Conservation (phyloP, 2,113 vertebrate species). For the Opisthocomus hoazin region DNA sequence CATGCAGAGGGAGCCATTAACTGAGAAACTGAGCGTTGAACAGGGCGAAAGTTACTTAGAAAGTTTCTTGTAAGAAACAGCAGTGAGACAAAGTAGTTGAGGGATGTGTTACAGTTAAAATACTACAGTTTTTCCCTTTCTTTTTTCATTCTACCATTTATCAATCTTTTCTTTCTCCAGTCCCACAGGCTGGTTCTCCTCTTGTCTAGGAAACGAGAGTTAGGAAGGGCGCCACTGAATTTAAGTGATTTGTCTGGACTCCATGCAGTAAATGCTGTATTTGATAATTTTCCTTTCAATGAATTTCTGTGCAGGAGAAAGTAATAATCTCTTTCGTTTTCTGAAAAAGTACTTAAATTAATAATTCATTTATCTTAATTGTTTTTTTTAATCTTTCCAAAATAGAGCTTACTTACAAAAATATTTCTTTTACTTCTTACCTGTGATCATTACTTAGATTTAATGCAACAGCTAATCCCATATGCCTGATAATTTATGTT, state of each 20-base stretch:
- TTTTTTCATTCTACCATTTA: not conserved
- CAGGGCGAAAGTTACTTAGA: not conserved
- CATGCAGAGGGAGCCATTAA: not conserved
- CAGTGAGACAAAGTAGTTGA: not conserved
- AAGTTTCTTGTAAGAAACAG: not conserved
- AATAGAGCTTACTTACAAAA: conserved; percentile 5
- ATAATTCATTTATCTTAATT: conserved; percentile 15
- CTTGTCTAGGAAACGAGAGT: not conserved
- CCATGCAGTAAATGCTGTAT: not conserved
- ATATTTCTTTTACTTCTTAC: conserved; percentile 3
- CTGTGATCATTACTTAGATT: not conserved
- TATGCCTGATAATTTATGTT: not conserved
- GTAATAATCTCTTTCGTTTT: not conserved
- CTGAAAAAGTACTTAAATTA: not conserved
- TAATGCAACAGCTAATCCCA: not conserved
- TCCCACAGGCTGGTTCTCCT: not conserved
- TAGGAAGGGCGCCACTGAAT: not conserved
- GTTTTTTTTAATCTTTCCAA: not conserved
- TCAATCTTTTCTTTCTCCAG: not conserved
- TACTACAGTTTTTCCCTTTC: not conserved
- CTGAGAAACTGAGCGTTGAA: not conserved
- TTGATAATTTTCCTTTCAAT: not conserved
- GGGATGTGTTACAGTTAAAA: not conserved
- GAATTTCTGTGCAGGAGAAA: not conserved
- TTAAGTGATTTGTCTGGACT: not conserved